Base-by-base conservation (phyloP, 2,113 vertebrate species). In the Hydrolagus affinis region DNA sequence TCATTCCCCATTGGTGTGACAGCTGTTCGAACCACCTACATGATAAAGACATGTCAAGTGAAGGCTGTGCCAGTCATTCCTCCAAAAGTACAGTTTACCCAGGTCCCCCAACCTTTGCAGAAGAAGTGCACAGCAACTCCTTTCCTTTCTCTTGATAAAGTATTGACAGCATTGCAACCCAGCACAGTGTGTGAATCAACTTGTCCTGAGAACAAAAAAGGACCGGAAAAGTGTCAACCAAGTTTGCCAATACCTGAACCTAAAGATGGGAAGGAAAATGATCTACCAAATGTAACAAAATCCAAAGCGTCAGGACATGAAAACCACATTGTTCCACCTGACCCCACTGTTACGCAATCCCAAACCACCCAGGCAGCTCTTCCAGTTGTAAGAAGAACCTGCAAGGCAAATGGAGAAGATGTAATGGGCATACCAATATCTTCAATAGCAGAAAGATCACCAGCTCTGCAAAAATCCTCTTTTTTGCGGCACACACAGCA, bases 1-100 rank as follows among this genome's bases (percentile, higher is more conserved):
- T 83, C 78, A 83, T 6, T 96, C 23, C 98, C 98, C 0, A 95
- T 99, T 86, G 98, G 97, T 0, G 98, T 99, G 85, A 95, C 97
- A 0, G 97, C 98, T 0, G 95, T 99, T 88, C 93, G 96, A 86
- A 97, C 96, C 3, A 96, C 98, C 30, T 98, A 97, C 90, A 97
- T 98, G 96, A 94, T 99, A 30, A 98, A 97, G 89, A 97, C 97
- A 19, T 97, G 97, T 88, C 96, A 98, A 88, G 97, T 96, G 78
- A 96, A 94, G 91, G 97, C 96, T 0, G 97, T 98, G 28, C 98
- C 98, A 0, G 98, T 99, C 64, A 93, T 98, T 88, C 95, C 96
- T 0, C 98, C 97, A 2, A 97, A 98, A 89, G 90, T 98, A 89
- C 97, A 98, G 90, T 99, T 98, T 88, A 98, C 96, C 1, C 96